phyloP scores from a whole-genome alignment of 1,140 invertebrate species.

The Heliconius hermathena region DNA sequence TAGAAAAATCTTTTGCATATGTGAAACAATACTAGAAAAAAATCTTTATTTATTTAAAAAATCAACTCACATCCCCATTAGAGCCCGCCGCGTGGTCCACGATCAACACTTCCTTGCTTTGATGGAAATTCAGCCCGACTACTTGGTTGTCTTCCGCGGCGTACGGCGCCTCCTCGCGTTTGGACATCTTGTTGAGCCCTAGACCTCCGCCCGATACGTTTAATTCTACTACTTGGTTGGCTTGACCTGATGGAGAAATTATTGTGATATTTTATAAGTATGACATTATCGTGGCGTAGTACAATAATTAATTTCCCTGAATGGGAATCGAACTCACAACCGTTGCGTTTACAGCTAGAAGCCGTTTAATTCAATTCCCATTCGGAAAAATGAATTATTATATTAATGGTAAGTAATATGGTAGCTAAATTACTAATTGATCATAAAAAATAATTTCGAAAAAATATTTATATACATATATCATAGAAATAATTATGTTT shows the following conservation, averaged over 20 bases:
- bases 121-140: constrained; percentile 93
- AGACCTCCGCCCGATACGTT: constrained; percentile 90
- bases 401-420: no score
- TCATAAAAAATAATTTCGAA: no score
- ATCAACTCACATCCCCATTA: constrained; percentile 83
- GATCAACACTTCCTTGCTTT: constrained; percentile 93
- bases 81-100: constrained; percentile 83
- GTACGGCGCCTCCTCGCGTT: constrained; percentile 91
- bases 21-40: no score
- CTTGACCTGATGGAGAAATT: constrained; percentile 72
- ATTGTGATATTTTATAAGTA: not conserved
- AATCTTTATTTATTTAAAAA: not conserved
- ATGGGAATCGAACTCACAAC: no score
- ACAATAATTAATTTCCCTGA: no score
- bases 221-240: constrained; percentile 83
- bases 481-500: no score
- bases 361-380: no score
- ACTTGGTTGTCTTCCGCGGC: constrained; percentile 92
- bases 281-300: not conserved
- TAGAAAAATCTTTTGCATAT: no score
- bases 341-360: no score
- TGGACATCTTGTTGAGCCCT: constrained; percentile 90
- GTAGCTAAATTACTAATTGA: no score
- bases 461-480: no score
- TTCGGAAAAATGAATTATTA: no score